Evolutionary conservation across 2,888 invertebrate species (phyloP).

Genomic region (Leptodirus hochenwartii): DNA sequence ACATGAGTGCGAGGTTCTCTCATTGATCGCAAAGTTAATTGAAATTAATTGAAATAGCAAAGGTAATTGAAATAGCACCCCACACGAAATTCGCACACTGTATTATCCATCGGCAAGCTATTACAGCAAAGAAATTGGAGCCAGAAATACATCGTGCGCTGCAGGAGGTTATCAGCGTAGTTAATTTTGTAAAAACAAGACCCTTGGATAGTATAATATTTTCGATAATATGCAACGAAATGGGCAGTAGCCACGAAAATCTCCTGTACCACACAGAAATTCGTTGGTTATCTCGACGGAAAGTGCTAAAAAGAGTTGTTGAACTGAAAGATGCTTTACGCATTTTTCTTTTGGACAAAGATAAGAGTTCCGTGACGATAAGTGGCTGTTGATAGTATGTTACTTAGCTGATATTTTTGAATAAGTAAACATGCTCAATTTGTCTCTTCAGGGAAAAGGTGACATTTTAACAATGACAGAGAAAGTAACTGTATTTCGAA

Average conservation of each 20-base stretch:
- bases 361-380: too few species aligned
- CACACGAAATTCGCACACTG: constrained; percentile 1
- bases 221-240: too few species aligned
- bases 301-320: constrained; percentile 1
- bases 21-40: too few species aligned
- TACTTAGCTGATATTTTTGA: constrained; percentile 1
- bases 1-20: too few species aligned
- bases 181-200: constrained; percentile 1
- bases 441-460: too few species aligned
- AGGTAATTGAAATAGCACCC: constrained; percentile 2
- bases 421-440: constrained; percentile 1
- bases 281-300: constrained; percentile 2
- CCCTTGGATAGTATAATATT: too few species aligned
- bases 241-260: constrained; percentile 1
- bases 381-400: too few species aligned
- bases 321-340: constrained; percentile 1
- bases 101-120: constrained; percentile 1
- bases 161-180: too few species aligned
- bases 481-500: constrained; percentile 1
- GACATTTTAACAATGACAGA: too few species aligned
- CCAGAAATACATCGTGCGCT: too few species aligned
- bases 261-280: constrained; percentile 1
- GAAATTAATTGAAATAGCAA: too few species aligned
- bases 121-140: constrained; percentile 1
- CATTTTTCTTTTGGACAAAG: background rate